Evolutionary conservation across 2,113 vertebrate species (phyloP), one percentile per base, ranked within the genome.

Genomic region (Hypomesus transpacificus): DNA sequence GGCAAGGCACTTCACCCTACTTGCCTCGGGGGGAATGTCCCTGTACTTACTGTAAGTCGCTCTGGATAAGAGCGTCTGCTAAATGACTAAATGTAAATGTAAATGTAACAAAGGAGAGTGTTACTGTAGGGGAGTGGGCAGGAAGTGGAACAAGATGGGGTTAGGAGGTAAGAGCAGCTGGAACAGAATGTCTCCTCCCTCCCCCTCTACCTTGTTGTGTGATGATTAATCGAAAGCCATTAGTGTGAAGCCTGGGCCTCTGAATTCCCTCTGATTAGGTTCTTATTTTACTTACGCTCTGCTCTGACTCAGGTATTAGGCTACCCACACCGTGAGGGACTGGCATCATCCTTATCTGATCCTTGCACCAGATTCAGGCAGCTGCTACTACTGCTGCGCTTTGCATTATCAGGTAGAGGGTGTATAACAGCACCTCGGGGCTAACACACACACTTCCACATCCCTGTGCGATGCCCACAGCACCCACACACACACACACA

Each of bases 141-240:
- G 4, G 22, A 60, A 26, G 60, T 34, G 31, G 31, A 34, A 60
- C 58, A 60, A 13, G 22, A 22, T 22, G 21, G 22, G 59, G 26
- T 61, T 46, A 46, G 59, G 59, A 61, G 59, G 31, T 56, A 18
- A 56, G 17, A n/a, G 53, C 16, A 56, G 53, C 4, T 56, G 53
- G 14, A 71, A 75, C 66, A 73, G 69, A 75, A 84, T 68, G 76
- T 77, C 68, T 66, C 70, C 66, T 50, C 60, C 76, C 74, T 26
- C 75, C 71, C 28, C 20, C 75, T 54, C 78, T 22, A 46, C 24
- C 70, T 59, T 4, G 26, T 80, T 81, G 68, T 85, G 86, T 84
- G 80, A 87, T 88, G 86, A 91, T 90, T 87, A 90, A 90, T 90
- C 79, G 78, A 90, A 90, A 81, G 51, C 81, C 80, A 90, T 92